phyloP scores from a whole-genome alignment of 2,888 invertebrate species.

The Drosophila ustulata region DNA sequence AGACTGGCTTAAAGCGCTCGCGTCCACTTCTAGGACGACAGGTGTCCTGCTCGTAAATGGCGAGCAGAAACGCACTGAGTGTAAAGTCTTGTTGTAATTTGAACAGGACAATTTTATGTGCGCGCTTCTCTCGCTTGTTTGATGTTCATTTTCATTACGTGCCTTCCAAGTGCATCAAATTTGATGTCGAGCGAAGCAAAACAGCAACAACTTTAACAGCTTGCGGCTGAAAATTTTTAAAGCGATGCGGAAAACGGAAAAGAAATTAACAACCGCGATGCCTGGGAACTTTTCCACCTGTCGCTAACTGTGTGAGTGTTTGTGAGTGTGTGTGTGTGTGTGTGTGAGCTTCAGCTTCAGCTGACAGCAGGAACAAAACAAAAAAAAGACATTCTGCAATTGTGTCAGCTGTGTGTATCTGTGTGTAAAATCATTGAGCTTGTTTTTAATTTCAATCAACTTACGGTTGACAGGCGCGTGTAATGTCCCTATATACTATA shows the following conservation, averaged over 20 bases:
- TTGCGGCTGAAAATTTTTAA: conserved; percentile 36
- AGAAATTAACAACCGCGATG: conserved; percentile 24
- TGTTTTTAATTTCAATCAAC: conserved; percentile 65
- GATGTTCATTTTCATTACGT: conserved; percentile 53
- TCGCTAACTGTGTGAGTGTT: not conserved
- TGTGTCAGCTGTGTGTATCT: conserved; percentile 27
- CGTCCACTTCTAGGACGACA: conserved; percentile 28
- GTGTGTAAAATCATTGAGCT: conserved; percentile 40
- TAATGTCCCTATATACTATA: conserved; percentile 22
- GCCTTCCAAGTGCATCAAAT: conserved; percentile 50
- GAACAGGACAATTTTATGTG: conserved; percentile 45
- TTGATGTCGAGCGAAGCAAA: conserved; percentile 34
- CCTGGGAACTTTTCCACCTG: conserved; percentile 59
- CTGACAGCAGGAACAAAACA: conserved; percentile 3
- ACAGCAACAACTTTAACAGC: conserved; percentile 26
- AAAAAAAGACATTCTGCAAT: conserved; percentile 3
- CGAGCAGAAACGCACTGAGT: conserved; percentile 32
- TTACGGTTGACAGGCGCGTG: conserved; percentile 36
- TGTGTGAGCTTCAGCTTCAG: conserved; percentile 5
- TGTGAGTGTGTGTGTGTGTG: conserved; percentile 1
- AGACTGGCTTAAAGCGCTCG: not conserved
- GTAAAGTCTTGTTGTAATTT: conserved; percentile 63
- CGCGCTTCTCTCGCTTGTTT: conserved; percentile 29
- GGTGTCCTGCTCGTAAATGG: conserved; percentile 42
- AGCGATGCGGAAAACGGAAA: conserved; percentile 27